phyloP scores from a whole-genome alignment of 2,888 invertebrate genomes.

The Cloeon dipterum region DNA sequence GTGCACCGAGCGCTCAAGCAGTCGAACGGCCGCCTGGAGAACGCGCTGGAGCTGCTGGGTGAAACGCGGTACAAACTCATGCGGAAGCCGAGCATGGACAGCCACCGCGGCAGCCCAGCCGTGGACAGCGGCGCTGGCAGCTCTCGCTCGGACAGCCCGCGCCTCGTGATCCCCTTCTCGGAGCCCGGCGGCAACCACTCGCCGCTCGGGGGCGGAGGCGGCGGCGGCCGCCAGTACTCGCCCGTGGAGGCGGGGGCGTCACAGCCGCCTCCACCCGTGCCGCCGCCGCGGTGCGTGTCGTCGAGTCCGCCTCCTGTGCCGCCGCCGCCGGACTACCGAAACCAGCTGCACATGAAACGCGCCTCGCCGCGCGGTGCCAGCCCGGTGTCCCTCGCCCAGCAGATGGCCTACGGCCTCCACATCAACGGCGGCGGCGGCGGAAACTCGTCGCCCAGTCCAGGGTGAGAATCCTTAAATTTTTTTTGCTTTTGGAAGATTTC shows the following conservation, averaged over 20 bases:
- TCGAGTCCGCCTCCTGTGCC: conserved; percentile 24
- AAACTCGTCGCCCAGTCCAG: too few relatives aligned
- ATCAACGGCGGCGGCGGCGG: conserved; percentile 21
- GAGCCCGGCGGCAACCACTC: conserved; percentile 28
- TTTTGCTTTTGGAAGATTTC: too few relatives aligned
- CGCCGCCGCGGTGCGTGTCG: conserved; percentile 5
- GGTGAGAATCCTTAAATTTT: too few relatives aligned
- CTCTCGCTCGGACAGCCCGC: conserved; percentile 72
- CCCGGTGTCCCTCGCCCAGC: conserved; percentile 46
- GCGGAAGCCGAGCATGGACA: conserved; percentile 69
- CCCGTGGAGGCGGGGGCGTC: conserved; percentile 26
- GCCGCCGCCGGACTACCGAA: conserved; percentile 36
- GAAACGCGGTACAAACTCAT: conserved; percentile 39
- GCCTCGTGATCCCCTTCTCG: conserved; percentile 22
- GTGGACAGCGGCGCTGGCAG: conserved; percentile 71
- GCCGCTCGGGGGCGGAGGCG: conserved; percentile 39
- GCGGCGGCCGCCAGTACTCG: conserved; percentile 52
- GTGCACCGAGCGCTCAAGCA: conserved; percentile 43
- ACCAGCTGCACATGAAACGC: conserved; percentile 32
- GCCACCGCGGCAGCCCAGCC: conserved; percentile 60
- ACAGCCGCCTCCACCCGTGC: conserved; percentile 6
- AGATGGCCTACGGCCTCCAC: conserved; percentile 63
- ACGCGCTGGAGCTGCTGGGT: conserved; percentile 24
- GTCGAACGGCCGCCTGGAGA: conserved; percentile 43
- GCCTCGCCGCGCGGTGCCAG: conserved; percentile 57